Conservation (phyloP, 2,113 vertebrate species). For the Callaeas wilsoni region DNA sequence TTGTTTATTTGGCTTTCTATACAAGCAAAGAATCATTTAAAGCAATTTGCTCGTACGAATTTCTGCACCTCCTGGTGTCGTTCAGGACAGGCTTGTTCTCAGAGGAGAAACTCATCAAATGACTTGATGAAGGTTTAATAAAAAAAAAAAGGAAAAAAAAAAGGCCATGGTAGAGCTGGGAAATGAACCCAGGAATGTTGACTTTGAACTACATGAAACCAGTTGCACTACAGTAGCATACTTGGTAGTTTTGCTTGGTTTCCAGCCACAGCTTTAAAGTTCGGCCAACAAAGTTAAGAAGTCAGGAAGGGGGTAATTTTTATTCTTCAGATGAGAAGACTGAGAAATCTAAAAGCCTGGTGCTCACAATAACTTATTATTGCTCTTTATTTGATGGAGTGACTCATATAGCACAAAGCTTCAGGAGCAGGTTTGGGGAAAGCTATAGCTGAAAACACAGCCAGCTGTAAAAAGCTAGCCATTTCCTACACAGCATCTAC, state of each 20-base stretch:
- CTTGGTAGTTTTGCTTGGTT: slow-evolving; percentile 21
- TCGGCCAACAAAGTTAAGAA: slow-evolving; percentile 53
- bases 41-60: neutral
- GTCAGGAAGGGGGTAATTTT: slow-evolving; percentile 53
- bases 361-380: slow-evolving; percentile 59
- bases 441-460: slow-evolving; percentile 39
- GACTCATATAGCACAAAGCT: slow-evolving; percentile 43
- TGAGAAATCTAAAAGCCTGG: slow-evolving; percentile 29
- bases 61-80: neutral
- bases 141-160: neutral
- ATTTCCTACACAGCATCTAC: slow-evolving; percentile 48
- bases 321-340: slow-evolving; percentile 41
- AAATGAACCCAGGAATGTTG: slow-evolving; percentile 29
- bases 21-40: neutral
- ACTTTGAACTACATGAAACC: slow-evolving; percentile 48
- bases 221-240: neutral
- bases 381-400: slow-evolving; percentile 60
- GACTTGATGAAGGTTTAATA: neutral
- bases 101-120: neutral
- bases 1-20: neutral
- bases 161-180: neutral
- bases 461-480: slow-evolving; percentile 42
- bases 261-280: slow-evolving; percentile 53
- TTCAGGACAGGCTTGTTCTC: neutral
- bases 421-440: slow-evolving; percentile 33